Evolutionary conservation across 2,113 vertebrate genomes (phyloP).

Genomic region (Datnioides undecimradiatus): DNA sequence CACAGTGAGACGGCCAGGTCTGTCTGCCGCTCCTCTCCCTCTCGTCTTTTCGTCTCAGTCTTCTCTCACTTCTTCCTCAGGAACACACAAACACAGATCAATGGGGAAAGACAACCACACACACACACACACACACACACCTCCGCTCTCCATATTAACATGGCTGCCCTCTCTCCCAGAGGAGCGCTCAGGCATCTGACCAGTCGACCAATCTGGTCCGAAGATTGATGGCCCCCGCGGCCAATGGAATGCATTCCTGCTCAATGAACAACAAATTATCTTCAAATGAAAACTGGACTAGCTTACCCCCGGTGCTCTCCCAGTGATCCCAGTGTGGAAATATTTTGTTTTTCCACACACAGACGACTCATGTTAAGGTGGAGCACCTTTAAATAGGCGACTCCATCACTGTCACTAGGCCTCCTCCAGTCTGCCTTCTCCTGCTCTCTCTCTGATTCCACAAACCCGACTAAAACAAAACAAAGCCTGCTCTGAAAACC

Average conservation of each 20-base stretch:
- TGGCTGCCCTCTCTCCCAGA: constrained; percentile 80
- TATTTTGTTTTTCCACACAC: constrained; percentile 82
- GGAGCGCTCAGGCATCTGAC: constrained; percentile 89
- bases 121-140: constrained; percentile 14
- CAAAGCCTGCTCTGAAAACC: background rate
- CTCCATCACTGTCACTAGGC: constrained; percentile 13
- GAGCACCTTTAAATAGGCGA: constrained; percentile 37
- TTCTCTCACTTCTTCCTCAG: constrained; percentile 11
- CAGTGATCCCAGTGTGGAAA: constrained; percentile 85
- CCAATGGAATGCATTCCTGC: constrained; percentile 92
- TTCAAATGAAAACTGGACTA: constrained; percentile 87
- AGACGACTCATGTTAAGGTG: constrained; percentile 58
- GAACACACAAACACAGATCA: constrained; percentile 32
- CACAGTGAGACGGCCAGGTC: background rate
- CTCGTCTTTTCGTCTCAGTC: background rate
- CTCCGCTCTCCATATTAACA: constrained; percentile 46
- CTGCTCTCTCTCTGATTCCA: background rate
- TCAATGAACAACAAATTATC: constrained; percentile 88
- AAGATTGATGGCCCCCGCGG: constrained; percentile 89
- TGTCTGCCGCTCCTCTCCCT: background rate
- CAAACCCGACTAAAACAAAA: background rate
- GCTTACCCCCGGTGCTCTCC: constrained; percentile 88
- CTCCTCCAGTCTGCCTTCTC: background rate
- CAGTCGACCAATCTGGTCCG: constrained; percentile 85
- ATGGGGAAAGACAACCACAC: constrained; percentile 18